Evolutionary conservation across 2,888 invertebrate species (phyloP).

Genomic region (Cheilosia scutellata): DNA sequence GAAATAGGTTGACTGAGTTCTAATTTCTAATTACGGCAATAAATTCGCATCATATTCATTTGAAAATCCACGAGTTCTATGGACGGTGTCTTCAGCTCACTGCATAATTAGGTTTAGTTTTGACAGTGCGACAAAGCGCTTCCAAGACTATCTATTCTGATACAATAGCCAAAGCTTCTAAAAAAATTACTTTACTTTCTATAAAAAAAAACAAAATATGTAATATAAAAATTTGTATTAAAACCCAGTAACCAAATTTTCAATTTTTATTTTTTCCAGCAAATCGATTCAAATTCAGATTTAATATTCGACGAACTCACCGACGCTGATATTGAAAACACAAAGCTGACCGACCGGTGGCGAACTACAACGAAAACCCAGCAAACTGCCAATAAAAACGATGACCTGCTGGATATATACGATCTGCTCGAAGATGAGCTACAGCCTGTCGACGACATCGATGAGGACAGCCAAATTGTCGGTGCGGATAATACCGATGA

Average conservation of each 20-base stretch:
- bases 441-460: slow-evolving; percentile 76
- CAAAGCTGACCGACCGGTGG: slow-evolving; percentile 43
- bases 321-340: slow-evolving; percentile 75
- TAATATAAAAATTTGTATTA: no score
- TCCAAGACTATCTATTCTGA: no score
- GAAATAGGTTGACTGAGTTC: no score
- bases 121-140: no score
- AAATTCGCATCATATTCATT: no score
- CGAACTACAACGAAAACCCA: slow-evolving; percentile 55
- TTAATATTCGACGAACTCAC: slow-evolving; percentile 79
- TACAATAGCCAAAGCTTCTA: no score
- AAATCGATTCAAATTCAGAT: slow-evolving; percentile 78
- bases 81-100: no score
- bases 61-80: no score
- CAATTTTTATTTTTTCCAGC: slow-evolving; percentile 55
- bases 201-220: no score
- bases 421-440: slow-evolving; percentile 80
- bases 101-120: no score
- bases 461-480: slow-evolving; percentile 49
- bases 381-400: slow-evolving; percentile 76
- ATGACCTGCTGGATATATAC: slow-evolving; percentile 78
- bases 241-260: background rate
- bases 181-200: no score
- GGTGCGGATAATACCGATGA: slow-evolving; percentile 42
- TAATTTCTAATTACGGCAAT: no score